Conservation (phyloP, 1,140 invertebrate species). For the Cydia fagiglandana region DNA sequence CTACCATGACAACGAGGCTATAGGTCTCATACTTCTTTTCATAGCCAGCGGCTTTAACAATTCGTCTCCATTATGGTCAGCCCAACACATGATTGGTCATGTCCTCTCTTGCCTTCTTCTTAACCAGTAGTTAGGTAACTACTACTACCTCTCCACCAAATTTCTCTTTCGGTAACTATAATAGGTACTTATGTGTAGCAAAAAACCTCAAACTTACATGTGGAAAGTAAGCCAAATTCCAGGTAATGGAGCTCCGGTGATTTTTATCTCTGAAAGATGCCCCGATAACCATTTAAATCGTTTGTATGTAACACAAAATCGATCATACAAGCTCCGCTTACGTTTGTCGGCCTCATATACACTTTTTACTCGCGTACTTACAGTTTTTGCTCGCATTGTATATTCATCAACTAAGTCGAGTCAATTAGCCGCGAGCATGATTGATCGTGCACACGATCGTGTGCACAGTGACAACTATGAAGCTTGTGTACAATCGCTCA, state of each 20-base stretch:
- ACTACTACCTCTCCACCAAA: no score
- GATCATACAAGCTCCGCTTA: background rate
- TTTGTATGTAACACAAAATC: background rate
- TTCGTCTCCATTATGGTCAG: no score
- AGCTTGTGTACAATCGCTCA: no score
- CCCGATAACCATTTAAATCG: background rate
- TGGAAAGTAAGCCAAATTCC: background rate
- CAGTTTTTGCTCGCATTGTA: constrained; percentile 9
- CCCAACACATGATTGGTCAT: no score
- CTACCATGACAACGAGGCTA: no score
- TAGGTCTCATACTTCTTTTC: no score
- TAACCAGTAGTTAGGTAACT: no score
- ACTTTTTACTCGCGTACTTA: constrained; percentile 1
- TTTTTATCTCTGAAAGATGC: background rate
- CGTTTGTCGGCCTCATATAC: background rate
- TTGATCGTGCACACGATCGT: constrained; percentile 8
- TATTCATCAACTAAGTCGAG: constrained; percentile 5
- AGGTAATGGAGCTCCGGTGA: background rate
- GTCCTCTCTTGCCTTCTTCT: no score
- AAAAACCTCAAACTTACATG: background rate
- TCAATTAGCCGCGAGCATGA: constrained; percentile 21
- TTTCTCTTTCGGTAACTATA: no score
- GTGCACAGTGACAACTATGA: background rate
- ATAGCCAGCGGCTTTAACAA: no score
- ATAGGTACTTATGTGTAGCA: no score